phyloP scores from a whole-genome alignment of 2,113 vertebrate genomes.

The Phoxinus phoxinus region DNA sequence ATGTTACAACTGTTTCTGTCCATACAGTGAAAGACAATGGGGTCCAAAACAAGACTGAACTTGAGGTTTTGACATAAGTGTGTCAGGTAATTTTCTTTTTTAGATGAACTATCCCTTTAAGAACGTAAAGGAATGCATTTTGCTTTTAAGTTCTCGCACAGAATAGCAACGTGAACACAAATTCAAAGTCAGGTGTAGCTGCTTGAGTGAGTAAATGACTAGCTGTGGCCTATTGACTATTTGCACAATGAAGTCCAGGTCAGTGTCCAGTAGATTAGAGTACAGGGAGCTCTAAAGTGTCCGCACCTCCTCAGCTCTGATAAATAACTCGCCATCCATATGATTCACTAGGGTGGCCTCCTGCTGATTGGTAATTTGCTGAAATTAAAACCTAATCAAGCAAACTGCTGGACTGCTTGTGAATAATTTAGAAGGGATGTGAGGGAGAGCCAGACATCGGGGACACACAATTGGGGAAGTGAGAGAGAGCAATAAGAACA shows the following conservation, averaged over 20 bases:
- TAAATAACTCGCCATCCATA: conserved; percentile 81
- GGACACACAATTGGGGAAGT: conserved; percentile 41
- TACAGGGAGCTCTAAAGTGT: conserved; percentile 60
- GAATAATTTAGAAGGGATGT: conserved; percentile 84
- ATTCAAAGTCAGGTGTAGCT: conserved; percentile 19
- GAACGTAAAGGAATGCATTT: not conserved
- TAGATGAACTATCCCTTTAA: not conserved
- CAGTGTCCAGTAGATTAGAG: conserved; percentile 78
- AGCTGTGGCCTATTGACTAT: conserved; percentile 71
- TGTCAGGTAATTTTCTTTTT: not conserved
- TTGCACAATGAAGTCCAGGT: conserved; percentile 70
- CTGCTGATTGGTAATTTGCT: conserved; percentile 84
- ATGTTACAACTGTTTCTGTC: not conserved
- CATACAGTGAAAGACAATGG: not conserved
- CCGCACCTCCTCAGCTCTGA: conserved; percentile 72
- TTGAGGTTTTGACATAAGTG: not conserved
- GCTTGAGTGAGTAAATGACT: conserved; percentile 37
- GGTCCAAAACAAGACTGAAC: not conserved
- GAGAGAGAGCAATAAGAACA: conserved; percentile 23
- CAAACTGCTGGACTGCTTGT: conserved; percentile 80
- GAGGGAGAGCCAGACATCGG: conserved; percentile 43
- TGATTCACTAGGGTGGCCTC: conserved; percentile 77
- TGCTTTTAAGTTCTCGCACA: not conserved
- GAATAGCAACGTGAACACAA: not conserved
- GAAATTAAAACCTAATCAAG: conserved; percentile 95